Conservation (phyloP, 2,888 invertebrate species). For the Macropis europaea region DNA sequence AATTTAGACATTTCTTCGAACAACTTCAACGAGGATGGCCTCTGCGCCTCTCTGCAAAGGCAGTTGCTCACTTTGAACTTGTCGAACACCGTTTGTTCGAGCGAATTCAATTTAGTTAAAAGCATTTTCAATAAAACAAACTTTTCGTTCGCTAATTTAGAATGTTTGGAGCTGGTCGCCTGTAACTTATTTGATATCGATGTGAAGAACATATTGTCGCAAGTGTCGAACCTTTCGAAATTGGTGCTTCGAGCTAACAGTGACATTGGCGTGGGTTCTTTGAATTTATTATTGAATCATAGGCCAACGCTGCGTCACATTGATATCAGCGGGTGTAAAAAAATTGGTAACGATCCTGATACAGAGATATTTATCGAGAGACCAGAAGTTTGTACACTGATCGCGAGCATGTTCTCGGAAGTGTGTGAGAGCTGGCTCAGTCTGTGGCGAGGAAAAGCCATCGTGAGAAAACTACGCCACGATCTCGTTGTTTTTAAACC, state of each 20-base stretch:
- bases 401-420: conserved; percentile 65
- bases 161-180: conserved; percentile 70
- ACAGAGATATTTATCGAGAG: conserved; percentile 56
- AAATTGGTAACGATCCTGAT: conserved; percentile 64
- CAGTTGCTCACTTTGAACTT: conserved; percentile 73
- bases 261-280: conserved; percentile 62
- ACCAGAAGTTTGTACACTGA: conserved; percentile 70
- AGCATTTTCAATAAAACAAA: conserved; percentile 53
- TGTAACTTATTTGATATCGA: conserved; percentile 72
- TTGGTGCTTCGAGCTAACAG: conserved; percentile 69
- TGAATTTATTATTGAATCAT: conserved; percentile 64
- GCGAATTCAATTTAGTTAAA: conserved; percentile 17
- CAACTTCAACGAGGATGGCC: conserved; percentile 60
- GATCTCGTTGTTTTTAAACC: conserved; percentile 72
- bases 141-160: conserved; percentile 64
- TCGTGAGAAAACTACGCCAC: conserved; percentile 63
- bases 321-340: conserved; percentile 69
- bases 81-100: conserved; percentile 61
- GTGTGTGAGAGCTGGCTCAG: conserved; percentile 68
- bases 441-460: conserved; percentile 69
- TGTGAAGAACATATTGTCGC: conserved; percentile 64
- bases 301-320: conserved; percentile 71
- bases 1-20: conserved; percentile 76
- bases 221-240: conserved; percentile 69
- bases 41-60: conserved; percentile 62